Percentiles rank a stretch among this genome's conserved stretches.
Evolutionary conservation across 2,113 vertebrate genomes (phyloP).

Genomic region (Gadus chalcogrammus): DNA sequence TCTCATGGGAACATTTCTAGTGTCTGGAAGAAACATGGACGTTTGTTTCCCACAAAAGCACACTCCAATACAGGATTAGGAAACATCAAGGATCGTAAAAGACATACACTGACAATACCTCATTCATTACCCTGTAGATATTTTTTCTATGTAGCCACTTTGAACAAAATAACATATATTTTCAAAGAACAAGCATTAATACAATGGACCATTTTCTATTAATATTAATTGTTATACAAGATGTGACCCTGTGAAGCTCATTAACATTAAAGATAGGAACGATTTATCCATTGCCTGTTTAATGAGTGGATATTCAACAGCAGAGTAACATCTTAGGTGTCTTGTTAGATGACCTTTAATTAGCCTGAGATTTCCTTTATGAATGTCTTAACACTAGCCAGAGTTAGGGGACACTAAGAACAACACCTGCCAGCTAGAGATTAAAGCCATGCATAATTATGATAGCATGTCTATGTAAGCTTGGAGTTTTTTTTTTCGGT

Average conservation of each 20-base stretch:
- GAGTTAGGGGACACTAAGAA: not conserved
- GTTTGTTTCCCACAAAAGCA: slow-evolving; percentile 44
- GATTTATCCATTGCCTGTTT: slow-evolving; percentile 28
- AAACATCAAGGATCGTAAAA: slow-evolving; percentile 28
- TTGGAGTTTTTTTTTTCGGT: slow-evolving; percentile 14
- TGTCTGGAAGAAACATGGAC: slow-evolving; percentile 41
- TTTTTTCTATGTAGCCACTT: not conserved
- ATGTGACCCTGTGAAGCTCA: slow-evolving; percentile 34
- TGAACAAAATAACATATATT: slow-evolving; percentile 20
- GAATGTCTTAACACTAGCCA: slow-evolving; percentile 34
- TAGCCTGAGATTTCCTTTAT: slow-evolving; percentile 42
- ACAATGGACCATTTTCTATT: slow-evolving; percentile 16
- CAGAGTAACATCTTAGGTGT: slow-evolving; percentile 35
- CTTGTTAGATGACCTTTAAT: slow-evolving; percentile 47
- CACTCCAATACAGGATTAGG: slow-evolving; percentile 13
- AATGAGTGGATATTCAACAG: slow-evolving; percentile 38
- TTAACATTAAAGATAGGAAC: slow-evolving; percentile 42
- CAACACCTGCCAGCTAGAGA: not conserved
- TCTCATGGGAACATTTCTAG: slow-evolving; percentile 46
- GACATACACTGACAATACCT: slow-evolving; percentile 29
- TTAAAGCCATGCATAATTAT: too few relatives aligned
- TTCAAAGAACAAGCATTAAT: not conserved
- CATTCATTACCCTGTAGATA: slow-evolving; percentile 20
- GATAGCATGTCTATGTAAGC: slow-evolving; percentile 39
- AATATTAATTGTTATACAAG: slow-evolving; percentile 42